phyloP scores from a whole-genome alignment of 2,113 vertebrate genomes.

The Dasyurus viverrinus region DNA sequence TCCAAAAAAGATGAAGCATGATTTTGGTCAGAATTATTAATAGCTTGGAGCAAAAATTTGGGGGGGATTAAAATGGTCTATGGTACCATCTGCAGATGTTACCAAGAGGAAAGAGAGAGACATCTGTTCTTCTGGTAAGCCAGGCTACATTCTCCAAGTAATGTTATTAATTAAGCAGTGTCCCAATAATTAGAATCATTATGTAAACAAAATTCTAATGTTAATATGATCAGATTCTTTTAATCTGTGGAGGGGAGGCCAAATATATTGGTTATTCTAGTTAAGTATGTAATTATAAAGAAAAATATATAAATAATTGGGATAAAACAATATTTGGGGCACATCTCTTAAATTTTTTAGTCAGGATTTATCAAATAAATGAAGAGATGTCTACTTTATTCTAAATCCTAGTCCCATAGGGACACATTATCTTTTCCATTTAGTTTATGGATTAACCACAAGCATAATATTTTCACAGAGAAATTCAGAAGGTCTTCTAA shows the following conservation, averaged over 20 bases:
- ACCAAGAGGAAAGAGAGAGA: not conserved
- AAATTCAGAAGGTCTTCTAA: not conserved
- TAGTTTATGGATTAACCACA: not conserved
- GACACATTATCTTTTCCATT: not conserved
- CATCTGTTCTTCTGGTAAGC: not conserved
- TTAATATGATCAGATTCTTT: not conserved
- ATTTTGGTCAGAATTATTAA: conserved; percentile 2
- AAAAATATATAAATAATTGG: not conserved
- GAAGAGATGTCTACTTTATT: not conserved
- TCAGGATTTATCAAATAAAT: not conserved
- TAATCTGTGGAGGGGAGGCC: not conserved
- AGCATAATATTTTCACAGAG: not conserved
- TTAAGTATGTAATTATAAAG: not conserved
- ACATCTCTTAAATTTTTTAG: not conserved
- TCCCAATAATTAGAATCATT: not conserved
- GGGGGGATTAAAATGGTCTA: conserved; percentile 8
- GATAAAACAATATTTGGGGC: not conserved
- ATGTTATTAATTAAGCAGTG: not conserved
- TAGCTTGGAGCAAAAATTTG: not conserved
- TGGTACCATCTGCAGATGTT: conserved; percentile 14
- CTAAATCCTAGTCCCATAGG: not conserved
- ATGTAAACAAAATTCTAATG: not conserved
- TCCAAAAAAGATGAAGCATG: not conserved
- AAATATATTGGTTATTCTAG: not conserved
- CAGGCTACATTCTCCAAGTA: not conserved